A percentile compares a stretch with the other conserved stretches of the same genome.
Conservation (phyloP, 2,888 invertebrate genomes). For the Blastobasis adustella region DNA sequence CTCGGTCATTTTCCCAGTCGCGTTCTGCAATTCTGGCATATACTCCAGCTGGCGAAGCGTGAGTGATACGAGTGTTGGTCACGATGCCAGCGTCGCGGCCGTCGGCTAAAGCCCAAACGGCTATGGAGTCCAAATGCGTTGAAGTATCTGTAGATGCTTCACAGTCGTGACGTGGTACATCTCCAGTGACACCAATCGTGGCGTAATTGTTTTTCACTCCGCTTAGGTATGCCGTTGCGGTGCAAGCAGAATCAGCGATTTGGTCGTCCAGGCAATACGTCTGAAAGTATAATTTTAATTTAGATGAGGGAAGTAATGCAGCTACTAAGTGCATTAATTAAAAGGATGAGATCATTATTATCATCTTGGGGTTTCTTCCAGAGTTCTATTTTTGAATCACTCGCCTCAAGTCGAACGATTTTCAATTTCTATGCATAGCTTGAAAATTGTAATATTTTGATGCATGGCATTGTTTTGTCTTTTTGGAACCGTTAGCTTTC, state of each 20-base stretch:
- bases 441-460: too few relatives aligned
- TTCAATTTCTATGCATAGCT: too few relatives aligned
- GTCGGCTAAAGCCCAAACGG: slow-evolving; percentile 76
- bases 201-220: slow-evolving; percentile 79
- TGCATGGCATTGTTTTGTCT: too few relatives aligned
- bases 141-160: slow-evolving; percentile 53
- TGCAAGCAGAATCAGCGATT: slow-evolving; percentile 82
- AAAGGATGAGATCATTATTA: too few relatives aligned
- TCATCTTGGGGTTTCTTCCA: too few relatives aligned
- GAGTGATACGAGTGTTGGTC: slow-evolving; percentile 85
- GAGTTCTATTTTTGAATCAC: too few relatives aligned
- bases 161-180: slow-evolving; percentile 77
- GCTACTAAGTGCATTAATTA: too few relatives aligned
- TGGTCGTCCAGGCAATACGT: slow-evolving; percentile 77
- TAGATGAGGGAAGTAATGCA: too few relatives aligned
- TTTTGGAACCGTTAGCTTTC: too few relatives aligned
- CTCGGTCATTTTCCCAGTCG: slow-evolving; percentile 83
- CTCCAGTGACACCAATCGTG: slow-evolving; percentile 80
- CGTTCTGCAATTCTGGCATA: slow-evolving; percentile 81
- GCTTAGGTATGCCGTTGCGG: slow-evolving; percentile 79
- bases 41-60: slow-evolving; percentile 83
- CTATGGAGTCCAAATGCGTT: slow-evolving; percentile 77
- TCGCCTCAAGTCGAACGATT: too few relatives aligned
- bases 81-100: slow-evolving; percentile 73
- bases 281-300: slow-evolving; percentile 26